phyloP scores from a whole-genome alignment of 2,888 invertebrate species.

The Rosalia funebris region DNA sequence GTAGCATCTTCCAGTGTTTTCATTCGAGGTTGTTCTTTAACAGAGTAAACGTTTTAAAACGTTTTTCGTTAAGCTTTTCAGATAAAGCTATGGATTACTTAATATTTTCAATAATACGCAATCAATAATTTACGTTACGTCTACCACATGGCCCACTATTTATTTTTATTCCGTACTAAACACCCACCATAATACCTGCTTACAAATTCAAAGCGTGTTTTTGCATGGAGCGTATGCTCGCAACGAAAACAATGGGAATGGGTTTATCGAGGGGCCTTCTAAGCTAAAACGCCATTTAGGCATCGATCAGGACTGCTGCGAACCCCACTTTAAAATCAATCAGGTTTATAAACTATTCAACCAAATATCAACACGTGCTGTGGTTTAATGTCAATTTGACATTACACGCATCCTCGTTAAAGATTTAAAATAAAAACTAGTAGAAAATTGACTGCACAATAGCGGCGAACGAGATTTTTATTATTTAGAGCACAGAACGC shows the following conservation, averaged over 20 bases:
- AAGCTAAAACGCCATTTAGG: constrained; percentile 22
- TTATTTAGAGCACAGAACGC: constrained; percentile 38
- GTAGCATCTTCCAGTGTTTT: no score
- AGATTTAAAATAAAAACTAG: constrained; percentile 51
- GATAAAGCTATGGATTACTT: not conserved
- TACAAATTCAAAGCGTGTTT: constrained; percentile 39
- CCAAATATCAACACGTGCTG: constrained; percentile 56
- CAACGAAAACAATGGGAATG: constrained; percentile 41
- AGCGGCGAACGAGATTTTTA: constrained; percentile 46
- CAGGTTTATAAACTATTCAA: constrained; percentile 53
- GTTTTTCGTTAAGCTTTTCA: not conserved
- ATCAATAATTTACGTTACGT: not conserved
- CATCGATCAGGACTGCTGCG: constrained; percentile 30
- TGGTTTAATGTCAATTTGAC: constrained; percentile 56
- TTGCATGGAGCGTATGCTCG: constrained; percentile 38
- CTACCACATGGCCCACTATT: constrained; percentile 10
- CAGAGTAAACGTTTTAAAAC: not conserved
- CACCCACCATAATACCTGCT: constrained; percentile 28
- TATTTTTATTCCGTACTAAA: constrained; percentile 26
- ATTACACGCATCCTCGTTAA: constrained; percentile 57
- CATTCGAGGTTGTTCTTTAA: no score
- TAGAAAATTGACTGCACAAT: constrained; percentile 48
- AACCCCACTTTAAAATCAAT: constrained; percentile 45
- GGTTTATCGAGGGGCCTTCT: constrained; percentile 31
- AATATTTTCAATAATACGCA: not conserved